Conservation (phyloP, 2,797 vertebrate species). For the Cuculus canorus region DNA sequence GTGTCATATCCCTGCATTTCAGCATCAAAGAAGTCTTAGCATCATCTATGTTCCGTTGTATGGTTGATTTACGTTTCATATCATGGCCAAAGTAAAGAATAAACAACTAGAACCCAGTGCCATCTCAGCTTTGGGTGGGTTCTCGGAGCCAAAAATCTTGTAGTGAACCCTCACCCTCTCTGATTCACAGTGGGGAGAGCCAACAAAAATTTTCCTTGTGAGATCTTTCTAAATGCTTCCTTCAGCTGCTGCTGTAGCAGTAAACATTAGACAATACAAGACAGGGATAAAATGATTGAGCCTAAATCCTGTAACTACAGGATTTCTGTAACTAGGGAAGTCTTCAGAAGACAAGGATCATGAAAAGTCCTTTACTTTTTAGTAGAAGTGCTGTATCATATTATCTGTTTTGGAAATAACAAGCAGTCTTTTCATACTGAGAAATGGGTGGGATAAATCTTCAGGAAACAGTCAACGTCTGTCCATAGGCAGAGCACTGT, state of each 20-base stretch:
- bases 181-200: slow-evolving; percentile 35
- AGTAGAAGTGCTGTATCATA: not conserved
- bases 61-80: not conserved
- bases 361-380: not conserved
- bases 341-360: not conserved
- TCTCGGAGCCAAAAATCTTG: no score
- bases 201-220: slow-evolving; percentile 21
- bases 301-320: not conserved
- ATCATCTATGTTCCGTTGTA: not conserved
- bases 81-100: slow-evolving; percentile 39
- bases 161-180: no score
- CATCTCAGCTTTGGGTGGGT: slow-evolving; percentile 8
- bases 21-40: not conserved
- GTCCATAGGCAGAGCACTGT: slow-evolving; percentile 48
- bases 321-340: not conserved
- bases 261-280: not conserved
- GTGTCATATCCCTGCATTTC: not conserved
- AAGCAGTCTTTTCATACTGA: not conserved
- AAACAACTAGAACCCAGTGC: slow-evolving; percentile 24
- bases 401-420: not conserved
- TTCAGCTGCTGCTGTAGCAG: slow-evolving; percentile 36
- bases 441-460: slow-evolving; percentile 64
- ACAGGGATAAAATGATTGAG: not conserved
- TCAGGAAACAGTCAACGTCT: slow-evolving; percentile 42
- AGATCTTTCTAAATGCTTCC: slow-evolving; percentile 41